These are phyloP conservation scores for Agrilus mali DNA, from an alignment of 2,888 invertebrate genomes.

Conservation along the genomic window DNA sequence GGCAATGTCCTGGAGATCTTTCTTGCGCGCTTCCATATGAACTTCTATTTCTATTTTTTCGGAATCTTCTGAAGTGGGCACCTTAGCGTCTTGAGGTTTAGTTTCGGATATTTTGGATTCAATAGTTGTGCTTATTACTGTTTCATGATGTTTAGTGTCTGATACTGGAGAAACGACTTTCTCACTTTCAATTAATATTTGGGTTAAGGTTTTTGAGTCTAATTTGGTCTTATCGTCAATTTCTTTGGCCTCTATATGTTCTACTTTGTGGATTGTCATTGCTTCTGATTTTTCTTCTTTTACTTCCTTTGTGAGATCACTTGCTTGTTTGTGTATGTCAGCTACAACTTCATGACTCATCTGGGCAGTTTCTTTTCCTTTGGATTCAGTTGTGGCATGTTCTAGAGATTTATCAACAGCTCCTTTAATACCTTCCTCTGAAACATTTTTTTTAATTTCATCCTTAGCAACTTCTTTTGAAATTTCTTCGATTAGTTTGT, in stretches of 20 bases:
- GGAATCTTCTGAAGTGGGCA: too few relatives aligned
- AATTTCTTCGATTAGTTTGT: background rate
- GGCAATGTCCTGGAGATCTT: conserved; percentile 5
- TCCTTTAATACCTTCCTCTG: background rate
- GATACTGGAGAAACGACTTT: too few relatives aligned
- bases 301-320: background rate
- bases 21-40: conserved; percentile 13
- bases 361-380: background rate
- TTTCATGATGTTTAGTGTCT: background rate
- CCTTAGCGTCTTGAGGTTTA: conserved; percentile 5
- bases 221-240: background rate
- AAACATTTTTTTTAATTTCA: background rate
- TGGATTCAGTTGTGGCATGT: background rate
- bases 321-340: background rate
- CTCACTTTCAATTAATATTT: background rate
- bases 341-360: background rate
- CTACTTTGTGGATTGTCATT: background rate
- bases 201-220: background rate
- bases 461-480: background rate
- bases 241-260: background rate
- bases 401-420: background rate
- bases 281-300: background rate
- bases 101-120: conserved; percentile 2
- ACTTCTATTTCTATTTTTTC: background rate
- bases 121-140: conserved; percentile 1